phyloP scores from a whole-genome alignment of 2,797 vertebrate species.

The Gymnothorax javanicus region DNA sequence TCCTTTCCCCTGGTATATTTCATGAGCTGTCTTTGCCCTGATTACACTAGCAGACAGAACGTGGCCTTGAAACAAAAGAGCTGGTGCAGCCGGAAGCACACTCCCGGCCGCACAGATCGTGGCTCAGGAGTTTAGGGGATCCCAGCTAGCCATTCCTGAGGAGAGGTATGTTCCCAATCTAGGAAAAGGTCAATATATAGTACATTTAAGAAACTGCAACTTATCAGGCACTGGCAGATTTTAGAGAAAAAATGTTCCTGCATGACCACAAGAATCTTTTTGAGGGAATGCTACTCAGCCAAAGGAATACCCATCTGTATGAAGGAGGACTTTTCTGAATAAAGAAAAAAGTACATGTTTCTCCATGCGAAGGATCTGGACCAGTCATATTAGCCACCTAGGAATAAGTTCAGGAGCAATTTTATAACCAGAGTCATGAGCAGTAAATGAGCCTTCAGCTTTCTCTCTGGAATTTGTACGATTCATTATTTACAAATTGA shows the following conservation, averaged over 20 bases:
- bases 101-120: background rate
- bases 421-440: background rate
- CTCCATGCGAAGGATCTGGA: too few relatives aligned
- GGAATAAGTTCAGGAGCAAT: background rate
- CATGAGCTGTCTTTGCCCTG: constrained; percentile 63
- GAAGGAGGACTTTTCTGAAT: too few relatives aligned
- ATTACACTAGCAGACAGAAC: constrained; percentile 70
- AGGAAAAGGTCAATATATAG: background rate
- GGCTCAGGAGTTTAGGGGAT: background rate
- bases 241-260: background rate
- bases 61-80: constrained; percentile 68
- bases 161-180: background rate
- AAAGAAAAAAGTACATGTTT: too few relatives aligned
- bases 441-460: background rate
- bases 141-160: background rate
- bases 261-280: too few relatives aligned
- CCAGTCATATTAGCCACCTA: background rate
- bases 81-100: constrained; percentile 60
- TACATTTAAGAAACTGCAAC: background rate
- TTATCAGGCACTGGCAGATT: background rate
- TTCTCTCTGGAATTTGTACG: background rate
- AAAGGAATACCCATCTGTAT: too few relatives aligned
- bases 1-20: constrained; percentile 68
- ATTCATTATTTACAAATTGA: background rate
- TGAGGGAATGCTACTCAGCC: too few relatives aligned